These are phyloP conservation scores for Lonchura striata DNA, from an alignment of 2,113 vertebrate species.

Conservation along the genomic window DNA sequence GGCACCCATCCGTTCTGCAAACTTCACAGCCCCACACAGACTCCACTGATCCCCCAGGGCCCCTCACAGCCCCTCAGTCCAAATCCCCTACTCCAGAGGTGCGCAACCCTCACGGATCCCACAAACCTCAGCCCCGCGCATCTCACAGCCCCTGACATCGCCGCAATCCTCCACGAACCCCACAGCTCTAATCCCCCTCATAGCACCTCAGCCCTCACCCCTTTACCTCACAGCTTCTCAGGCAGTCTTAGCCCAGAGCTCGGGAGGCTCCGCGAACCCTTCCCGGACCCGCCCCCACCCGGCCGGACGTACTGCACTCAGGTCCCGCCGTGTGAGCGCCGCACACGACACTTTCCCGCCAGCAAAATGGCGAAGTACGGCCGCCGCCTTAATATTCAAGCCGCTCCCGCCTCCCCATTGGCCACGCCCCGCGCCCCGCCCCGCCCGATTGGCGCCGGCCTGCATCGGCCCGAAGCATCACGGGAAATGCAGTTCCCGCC, in stretches of 20 bases:
- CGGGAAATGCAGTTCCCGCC: neutral
- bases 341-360: rapidly evolving
- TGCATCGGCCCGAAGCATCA: neutral
- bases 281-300: neutral
- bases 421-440: too few relatives aligned
- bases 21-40: neutral
- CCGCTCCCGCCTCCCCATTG: neutral
- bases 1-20: neutral
- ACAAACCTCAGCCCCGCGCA: neutral
- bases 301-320: neutral
- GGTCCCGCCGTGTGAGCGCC: rapidly evolving
- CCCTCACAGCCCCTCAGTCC: neutral
- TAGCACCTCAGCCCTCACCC: neutral
- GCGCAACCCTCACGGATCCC: neutral
- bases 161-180: neutral
- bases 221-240: neutral
- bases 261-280: neutral
- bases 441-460: neutral
- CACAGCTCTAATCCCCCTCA: neutral
- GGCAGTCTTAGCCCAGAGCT: neutral
- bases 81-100: neutral
- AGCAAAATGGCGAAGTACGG: rapidly evolving
- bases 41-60: neutral
- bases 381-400: neutral
- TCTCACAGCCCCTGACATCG: neutral